Base-by-base conservation (phyloP, 2,113 vertebrate genomes). In the Dipodomys stephensi region DNA sequence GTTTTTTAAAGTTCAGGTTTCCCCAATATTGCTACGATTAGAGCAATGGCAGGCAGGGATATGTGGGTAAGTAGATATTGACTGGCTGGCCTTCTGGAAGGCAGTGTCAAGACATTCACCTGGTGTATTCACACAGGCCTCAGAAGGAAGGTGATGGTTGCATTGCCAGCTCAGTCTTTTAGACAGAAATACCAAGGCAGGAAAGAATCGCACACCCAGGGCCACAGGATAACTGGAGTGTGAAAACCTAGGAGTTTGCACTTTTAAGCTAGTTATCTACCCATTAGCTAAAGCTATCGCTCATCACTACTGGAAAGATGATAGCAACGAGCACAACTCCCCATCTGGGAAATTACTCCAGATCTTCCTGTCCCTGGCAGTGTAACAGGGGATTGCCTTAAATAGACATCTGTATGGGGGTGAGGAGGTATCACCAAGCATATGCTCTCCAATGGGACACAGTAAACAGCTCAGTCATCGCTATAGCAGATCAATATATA, bases 351-450 rank as follows among this genome's bases (percentile, higher is more conserved):
- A 93, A 74, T 78, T 35, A 90, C 62, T 74, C 71, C 39, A 83
- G 69, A 92, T 87, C 85, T 91, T 87, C 74, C 65, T 90, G 93
- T 94, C 65, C 84, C 83, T 91, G 89, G 92, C 84, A 85, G 44
- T 32, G n/a, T 22, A 27, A 60, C 23, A 78, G 72, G 44, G 69
- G 94, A 91, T 0, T 87, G 90, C 93, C 71, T 96, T 87, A 87
- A 91, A 94, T 92, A 93, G 91, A 74, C 83, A 96, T 78, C 78
- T 91, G 73, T 74, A 64, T 32, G 27, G 49, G 57, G n/a, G 22
- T 9, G 18, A 27, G n/a, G 8, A 9, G 15, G 30, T 71, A 25
- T 83, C 68, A 78, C 2, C 11, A 94, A 88, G 67, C 28, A 82
- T 92, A 87, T 78, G 83, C 57, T 25, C 57, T 57, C 78, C 62